phyloP scores from a whole-genome alignment of 2,888 invertebrate genomes.

The Lypha dubia region DNA sequence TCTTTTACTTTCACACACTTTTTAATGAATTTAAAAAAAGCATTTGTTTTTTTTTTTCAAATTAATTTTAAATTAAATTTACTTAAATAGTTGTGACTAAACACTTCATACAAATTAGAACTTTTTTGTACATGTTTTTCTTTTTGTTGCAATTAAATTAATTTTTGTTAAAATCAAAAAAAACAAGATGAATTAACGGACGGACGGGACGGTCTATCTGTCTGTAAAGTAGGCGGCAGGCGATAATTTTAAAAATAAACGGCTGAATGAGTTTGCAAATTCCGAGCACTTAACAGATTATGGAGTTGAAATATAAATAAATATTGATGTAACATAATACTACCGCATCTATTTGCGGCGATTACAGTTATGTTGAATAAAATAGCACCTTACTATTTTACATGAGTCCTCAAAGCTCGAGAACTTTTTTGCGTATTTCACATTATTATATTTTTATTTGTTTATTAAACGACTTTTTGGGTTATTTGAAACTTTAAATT shows the following conservation, averaged over 20 bases:
- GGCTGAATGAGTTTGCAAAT: conserved; percentile 17
- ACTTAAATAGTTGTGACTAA: neutral
- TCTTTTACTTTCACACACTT: conserved; percentile 49
- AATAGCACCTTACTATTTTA: conserved; percentile 5
- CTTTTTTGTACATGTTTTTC: neutral
- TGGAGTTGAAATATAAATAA: neutral
- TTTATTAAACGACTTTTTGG: too few species aligned
- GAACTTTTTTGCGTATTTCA: too few species aligned
- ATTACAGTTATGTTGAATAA: neutral
- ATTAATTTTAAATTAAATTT: conserved; percentile 9
- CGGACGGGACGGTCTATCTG: neutral
- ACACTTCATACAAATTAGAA: neutral
- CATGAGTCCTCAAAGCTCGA: neutral
- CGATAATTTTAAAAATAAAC: conserved; percentile 20
- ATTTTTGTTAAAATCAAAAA: neutral
- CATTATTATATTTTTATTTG: too few species aligned
- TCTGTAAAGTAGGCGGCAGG: neutral
- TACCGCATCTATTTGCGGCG: neutral
- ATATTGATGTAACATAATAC: conserved; percentile 15
- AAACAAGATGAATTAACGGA: conserved; percentile 7
- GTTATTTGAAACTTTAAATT: too few species aligned
- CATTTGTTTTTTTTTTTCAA: neutral
- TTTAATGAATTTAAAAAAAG: neutral
- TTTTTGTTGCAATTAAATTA: conserved; percentile 14
- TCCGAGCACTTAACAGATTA: conserved; percentile 22